Conservation (phyloP, 2,888 invertebrate genomes). For the Octodonta nipae region DNA sequence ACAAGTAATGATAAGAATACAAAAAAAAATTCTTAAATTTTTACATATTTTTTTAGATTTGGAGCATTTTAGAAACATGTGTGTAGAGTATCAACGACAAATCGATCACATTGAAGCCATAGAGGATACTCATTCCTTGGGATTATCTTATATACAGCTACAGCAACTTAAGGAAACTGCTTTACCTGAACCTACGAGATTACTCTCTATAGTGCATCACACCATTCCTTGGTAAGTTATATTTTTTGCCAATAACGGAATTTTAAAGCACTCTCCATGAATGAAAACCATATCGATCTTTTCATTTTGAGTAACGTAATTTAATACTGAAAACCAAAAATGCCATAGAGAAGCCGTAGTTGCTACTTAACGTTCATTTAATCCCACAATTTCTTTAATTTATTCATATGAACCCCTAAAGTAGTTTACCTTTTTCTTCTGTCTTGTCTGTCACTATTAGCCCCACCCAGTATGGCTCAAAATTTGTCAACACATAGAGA, state of each 20-base stretch:
- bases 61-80: slow-evolving; percentile 49
- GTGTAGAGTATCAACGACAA: slow-evolving; percentile 57
- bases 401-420: too few species aligned
- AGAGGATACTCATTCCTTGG: slow-evolving; percentile 53
- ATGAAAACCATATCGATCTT: too few species aligned
- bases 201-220: slow-evolving; percentile 50
- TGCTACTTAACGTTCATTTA: too few species aligned
- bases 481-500: too few species aligned
- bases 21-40: slow-evolving; percentile 4
- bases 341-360: too few species aligned
- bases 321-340: too few species aligned
- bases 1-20: slow-evolving; percentile 37
- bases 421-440: too few species aligned
- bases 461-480: too few species aligned
- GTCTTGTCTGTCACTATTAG: too few species aligned
- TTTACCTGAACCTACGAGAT: slow-evolving; percentile 55
- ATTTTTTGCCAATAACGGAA: slow-evolving; percentile 1
- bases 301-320: too few species aligned
- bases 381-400: too few species aligned
- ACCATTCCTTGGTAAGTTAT: slow-evolving; percentile 51
- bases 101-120: slow-evolving; percentile 53
- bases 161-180: slow-evolving; percentile 57
- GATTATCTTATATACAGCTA: slow-evolving; percentile 57
- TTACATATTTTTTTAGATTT: slow-evolving; percentile 36
- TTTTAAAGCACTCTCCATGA: too few species aligned